Percentiles rank a stretch among this genome's conserved stretches.
Evolutionary conservation across 2,888 invertebrate genomes (phyloP).

Genomic region (Leucophenga maculata): DNA sequence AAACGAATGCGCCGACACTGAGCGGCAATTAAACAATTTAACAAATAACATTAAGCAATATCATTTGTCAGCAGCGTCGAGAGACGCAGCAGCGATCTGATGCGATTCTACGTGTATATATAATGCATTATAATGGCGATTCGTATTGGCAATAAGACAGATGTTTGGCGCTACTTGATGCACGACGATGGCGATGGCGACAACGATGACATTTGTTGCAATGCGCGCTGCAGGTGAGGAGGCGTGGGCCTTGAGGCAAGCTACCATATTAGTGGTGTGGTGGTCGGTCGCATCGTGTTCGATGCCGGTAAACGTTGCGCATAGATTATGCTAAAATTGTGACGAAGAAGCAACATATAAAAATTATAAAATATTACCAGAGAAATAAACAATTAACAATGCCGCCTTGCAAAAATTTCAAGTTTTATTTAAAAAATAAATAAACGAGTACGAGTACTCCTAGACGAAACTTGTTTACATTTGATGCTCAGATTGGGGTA

Average conservation of each 20-base stretch:
- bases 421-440: too few species aligned
- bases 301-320: neutral
- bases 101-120: neutral
- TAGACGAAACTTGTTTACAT: too few species aligned
- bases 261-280: constrained; percentile 25
- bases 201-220: neutral
- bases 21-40: constrained; percentile 8
- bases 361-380: too few species aligned
- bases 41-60: constrained; percentile 1
- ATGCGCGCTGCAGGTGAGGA: constrained; percentile 1
- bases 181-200: constrained; percentile 4
- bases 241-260: constrained; percentile 26
- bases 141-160: constrained; percentile 35
- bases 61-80: constrained; percentile 3
- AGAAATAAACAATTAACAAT: neutral
- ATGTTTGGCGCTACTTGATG: constrained; percentile 27
- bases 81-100: neutral
- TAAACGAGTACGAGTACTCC: too few species aligned
- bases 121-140: constrained; percentile 51
- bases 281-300: too few species aligned
- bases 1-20: neutral
- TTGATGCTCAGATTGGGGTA: too few species aligned
- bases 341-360: neutral
- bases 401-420: too few species aligned
- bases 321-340: constrained; percentile 13